phyloP scores from a whole-genome alignment of 1,140 invertebrate genomes.

The Nasonia longicornis region DNA sequence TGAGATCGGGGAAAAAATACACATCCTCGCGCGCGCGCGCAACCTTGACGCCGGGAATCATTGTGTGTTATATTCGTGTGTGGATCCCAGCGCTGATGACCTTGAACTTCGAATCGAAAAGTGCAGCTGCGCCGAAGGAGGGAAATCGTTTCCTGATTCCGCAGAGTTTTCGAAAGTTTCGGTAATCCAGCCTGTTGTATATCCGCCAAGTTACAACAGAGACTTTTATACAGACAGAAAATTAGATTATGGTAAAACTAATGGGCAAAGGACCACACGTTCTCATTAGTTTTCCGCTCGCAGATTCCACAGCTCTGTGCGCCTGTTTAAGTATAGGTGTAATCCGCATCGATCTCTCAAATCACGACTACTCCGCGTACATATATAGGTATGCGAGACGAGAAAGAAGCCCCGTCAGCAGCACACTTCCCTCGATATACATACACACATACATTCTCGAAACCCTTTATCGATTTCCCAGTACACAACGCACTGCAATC shows the following conservation, averaged over 20 bases:
- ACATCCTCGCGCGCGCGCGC: not conserved
- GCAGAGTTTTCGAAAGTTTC: no score
- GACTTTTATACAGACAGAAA: not conserved
- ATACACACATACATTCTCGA: not conserved
- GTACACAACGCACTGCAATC: not conserved
- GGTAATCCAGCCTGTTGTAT: no score
- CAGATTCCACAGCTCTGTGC: not conserved
- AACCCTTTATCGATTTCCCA: conserved; percentile 1
- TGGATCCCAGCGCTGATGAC: not conserved
- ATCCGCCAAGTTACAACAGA: no score
- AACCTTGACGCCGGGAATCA: not conserved
- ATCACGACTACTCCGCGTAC: no score
- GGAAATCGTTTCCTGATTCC: not conserved
- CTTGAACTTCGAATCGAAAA: conserved; percentile 1
- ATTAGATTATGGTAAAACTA: conserved; percentile 2
- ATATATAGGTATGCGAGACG: no score
- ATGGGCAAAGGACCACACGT: conserved; percentile 2
- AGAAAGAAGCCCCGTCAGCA: not conserved
- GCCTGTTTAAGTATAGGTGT: not conserved
- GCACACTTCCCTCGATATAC: not conserved
- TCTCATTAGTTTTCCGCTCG: conserved; percentile 29
- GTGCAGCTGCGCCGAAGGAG: not conserved
- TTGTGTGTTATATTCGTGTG: not conserved
- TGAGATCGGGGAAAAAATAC: not conserved
- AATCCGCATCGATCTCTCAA: no score